Evolutionary conservation across 2,888 invertebrate species (phyloP), one percentile per base, ranked within the genome.

Genomic region (Phanerotoma sp.): DNA sequence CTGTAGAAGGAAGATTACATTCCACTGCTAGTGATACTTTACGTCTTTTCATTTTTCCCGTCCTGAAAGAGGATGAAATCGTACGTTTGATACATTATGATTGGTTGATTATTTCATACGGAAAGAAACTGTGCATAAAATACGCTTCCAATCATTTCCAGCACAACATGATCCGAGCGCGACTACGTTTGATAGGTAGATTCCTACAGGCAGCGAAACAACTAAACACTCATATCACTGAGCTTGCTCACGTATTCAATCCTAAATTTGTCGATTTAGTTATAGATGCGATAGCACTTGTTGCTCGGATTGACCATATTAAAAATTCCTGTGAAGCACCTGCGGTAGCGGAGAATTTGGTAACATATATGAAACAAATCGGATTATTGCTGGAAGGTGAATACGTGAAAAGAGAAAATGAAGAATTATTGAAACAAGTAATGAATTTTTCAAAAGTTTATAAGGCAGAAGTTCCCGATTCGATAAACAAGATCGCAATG

Each of bases 111-210:
- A 53, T 57, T 21, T 22, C 45, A 13, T 53, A 33, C 15, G 56
- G 53, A 18, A 57, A 57, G 37, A 57, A 49, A 42, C 41, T 53
- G 37, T 57, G 53, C 30, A 30, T 33, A 16, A 57, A 57, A 45
- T 53, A 57, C 38, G 46, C 48, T 13, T 37, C 49, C 11, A 40
- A 41, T 16, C 53, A 57, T 53, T 41, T 48, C 11, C 37, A 38
- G 16, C 42, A 53, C 20, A 45, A 54, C n/a, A 53, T 50, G 49
- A 49, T 53, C 20, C 22, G 53, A 18, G 38, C 45, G 13, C 22
- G 45, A 22, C 32, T 54, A 10, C 21, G 57, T 20, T 21, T 54
- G 6, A 11, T 42, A 2, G 42, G 25, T 4, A 20, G 42, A 6
- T 25, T 42, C 15, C 15, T 42, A 16, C 5, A 6, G 10, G 37